Conservation (phyloP, 2,797 vertebrate species). For the Huso huso region DNA sequence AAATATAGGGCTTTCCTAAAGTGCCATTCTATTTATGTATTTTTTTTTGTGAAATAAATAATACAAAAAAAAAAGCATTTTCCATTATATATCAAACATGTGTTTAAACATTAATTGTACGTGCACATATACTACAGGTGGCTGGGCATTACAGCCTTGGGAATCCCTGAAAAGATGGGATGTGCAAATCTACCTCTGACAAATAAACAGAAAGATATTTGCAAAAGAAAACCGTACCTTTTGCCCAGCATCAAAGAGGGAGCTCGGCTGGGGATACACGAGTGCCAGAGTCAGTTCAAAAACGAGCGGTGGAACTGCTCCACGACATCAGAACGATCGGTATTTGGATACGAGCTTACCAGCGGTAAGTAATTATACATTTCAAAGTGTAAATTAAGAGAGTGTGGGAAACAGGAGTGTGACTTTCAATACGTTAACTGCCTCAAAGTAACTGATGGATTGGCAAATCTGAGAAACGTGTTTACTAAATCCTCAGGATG, state of each 20-base stretch:
- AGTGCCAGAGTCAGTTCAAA: slow-evolving; percentile 84
- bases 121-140: slow-evolving; percentile 56
- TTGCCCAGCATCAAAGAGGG: slow-evolving; percentile 75
- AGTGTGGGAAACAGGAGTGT: neutral
- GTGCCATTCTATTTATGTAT: too few relatives aligned
- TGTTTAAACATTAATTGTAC: too few relatives aligned
- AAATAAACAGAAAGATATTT: slow-evolving; percentile 73
- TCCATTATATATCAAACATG: too few relatives aligned
- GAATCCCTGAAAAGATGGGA: slow-evolving; percentile 64
- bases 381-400: neutral
- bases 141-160: slow-evolving; percentile 72
- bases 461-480: too few relatives aligned
- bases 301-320: slow-evolving; percentile 91
- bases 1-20: too few relatives aligned
- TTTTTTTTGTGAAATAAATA: too few relatives aligned
- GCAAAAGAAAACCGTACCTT: slow-evolving; percentile 72
- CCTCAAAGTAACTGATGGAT: too few relatives aligned
- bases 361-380: slow-evolving; percentile 67
- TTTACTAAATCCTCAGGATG: too few relatives aligned
- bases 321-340: slow-evolving; percentile 37
- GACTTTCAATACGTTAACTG: too few relatives aligned
- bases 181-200: slow-evolving; percentile 68
- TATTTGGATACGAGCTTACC: slow-evolving; percentile 70
- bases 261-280: slow-evolving; percentile 74
- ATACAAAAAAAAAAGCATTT: too few relatives aligned